Base-by-base conservation (phyloP, 2,113 vertebrate species). In the Gulo gulo region DNA sequence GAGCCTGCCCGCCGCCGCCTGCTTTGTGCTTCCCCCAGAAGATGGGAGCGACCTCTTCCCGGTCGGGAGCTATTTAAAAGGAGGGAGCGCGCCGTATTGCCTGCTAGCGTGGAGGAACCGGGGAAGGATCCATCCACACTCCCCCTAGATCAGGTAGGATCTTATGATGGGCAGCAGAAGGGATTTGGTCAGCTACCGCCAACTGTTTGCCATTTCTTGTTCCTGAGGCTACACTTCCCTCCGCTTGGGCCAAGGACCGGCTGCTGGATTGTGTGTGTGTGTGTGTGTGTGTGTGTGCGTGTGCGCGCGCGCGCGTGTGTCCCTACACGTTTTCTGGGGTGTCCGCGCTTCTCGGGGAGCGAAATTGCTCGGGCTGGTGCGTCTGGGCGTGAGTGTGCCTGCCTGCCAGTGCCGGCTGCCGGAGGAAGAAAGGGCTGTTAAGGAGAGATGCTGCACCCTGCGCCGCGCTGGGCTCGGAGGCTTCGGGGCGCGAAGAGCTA, bases 1-100 rank as follows among this genome's bases (percentile, higher is more conserved):
- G 88, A 97, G 84, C 88, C 94, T 29, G 73, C 84, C 91, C 55
- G 95, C 94, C 18, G 94, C 79, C 92, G 89, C 97, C 94, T 15
- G 98, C 97, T 97, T 89, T 95, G 97, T 97, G 97, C 95, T 96
- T 93, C 67, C 73, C 39, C 39, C 14, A 50, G 93, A 95, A 95
- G 96, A 97, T 98, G 98, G 98, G 96, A 97, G 96, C 98, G 59
- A 96, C 95, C 98, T 97, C 95, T 93, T 95, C 97, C 95, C 91
- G 94, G 94, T 74, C 92, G 7, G 21, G 88, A 95, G 97, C 97
- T 89, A n/a, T 96, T 84, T 97, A 78, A 97, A 87, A 86, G 95
- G 91, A 97, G 95, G 55, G 88, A 96, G 97, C 34, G 89, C 74
- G 84, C 88, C 50, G 34, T 21, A 2, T 59, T 57, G 36, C 94